Conservation (phyloP, 2,113 vertebrate species). For the Gallinago paraguaiae region DNA sequence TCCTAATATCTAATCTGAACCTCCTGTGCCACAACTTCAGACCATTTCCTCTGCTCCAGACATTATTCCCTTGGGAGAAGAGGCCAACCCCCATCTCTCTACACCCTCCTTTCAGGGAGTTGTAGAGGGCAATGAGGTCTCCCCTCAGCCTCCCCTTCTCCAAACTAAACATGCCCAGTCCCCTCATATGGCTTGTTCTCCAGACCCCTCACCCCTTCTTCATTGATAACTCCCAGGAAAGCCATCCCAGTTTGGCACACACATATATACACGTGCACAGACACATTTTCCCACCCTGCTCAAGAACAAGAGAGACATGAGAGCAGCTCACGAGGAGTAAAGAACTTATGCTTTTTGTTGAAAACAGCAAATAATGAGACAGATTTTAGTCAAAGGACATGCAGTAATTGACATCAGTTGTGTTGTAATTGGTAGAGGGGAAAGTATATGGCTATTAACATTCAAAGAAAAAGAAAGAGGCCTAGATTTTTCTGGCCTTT, state of each 20-base stretch:
- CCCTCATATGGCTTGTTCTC: too few species aligned
- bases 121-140: too few species aligned
- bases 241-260: background rate
- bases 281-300: background rate
- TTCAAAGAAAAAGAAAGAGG: background rate
- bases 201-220: too few species aligned
- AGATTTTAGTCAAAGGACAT: background rate
- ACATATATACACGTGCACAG: accelerated
- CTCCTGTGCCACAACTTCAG: too few species aligned
- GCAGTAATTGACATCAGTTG: background rate
- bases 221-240: background rate
- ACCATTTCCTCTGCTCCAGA: too few species aligned
- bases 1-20: too few species aligned
- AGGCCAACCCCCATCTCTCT: too few species aligned
- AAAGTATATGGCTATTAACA: background rate
- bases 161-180: too few species aligned
- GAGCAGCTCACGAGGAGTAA: background rate
- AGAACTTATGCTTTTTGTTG: background rate
- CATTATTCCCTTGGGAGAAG: too few species aligned
- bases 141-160: too few species aligned
- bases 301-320: background rate
- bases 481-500: background rate
- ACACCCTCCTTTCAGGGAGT: too few species aligned
- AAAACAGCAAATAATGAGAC: background rate
- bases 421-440: background rate